phyloP scores from a whole-genome alignment of 2,113 vertebrate genomes.

The Saguinus midas region DNA sequence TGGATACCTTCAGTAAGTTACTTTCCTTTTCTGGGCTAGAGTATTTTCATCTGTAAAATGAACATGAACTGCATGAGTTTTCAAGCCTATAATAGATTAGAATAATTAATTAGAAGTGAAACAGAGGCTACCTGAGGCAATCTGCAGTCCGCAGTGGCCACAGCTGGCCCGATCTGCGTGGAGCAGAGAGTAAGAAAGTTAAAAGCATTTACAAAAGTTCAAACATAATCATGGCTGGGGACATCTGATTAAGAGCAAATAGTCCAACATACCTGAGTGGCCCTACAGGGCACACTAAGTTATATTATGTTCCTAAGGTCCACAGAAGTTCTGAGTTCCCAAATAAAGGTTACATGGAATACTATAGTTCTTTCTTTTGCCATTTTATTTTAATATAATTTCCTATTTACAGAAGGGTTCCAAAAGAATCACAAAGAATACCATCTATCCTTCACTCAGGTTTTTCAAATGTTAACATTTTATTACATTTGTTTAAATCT shows the following conservation, averaged over 20 bases:
- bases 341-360: neutral
- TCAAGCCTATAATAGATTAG: neutral
- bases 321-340: neutral
- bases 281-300: neutral
- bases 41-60: conserved; percentile 18
- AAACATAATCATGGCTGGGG: neutral
- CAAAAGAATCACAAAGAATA: neutral
- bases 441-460: neutral
- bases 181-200: neutral
- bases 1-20: neutral
- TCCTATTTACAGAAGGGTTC: neutral
- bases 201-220: neutral
- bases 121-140: neutral
- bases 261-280: neutral
- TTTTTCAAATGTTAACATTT: neutral
- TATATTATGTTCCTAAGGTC: neutral
- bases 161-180: neutral
- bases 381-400: neutral
- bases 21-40: neutral
- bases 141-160: neutral
- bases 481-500: neutral
- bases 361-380: neutral
- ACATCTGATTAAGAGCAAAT: neutral
- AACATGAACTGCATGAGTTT: neutral
- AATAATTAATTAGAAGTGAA: neutral